Conservation (phyloP, 2,113 vertebrate genomes). For the Cisticola juncidis region DNA sequence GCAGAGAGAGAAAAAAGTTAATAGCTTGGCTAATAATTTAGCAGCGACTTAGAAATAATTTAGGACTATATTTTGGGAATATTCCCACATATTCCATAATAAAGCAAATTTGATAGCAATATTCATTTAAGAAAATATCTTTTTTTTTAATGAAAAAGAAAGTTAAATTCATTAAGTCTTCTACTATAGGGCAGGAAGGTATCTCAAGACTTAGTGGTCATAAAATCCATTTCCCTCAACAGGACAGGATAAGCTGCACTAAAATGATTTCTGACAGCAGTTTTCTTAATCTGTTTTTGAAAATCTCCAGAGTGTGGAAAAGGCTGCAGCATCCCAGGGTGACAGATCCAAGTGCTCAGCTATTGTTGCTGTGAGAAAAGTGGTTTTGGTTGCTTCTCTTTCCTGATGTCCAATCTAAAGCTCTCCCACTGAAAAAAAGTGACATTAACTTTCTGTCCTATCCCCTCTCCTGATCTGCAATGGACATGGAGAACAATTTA, state of each 20-base stretch:
- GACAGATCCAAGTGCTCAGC: conserved; percentile 13
- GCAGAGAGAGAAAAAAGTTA: neutral
- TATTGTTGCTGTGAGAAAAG: neutral
- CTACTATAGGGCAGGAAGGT: neutral
- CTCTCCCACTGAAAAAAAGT: neutral
- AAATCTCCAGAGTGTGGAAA: neutral
- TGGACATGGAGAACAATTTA: neutral
- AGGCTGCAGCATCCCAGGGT: neutral
- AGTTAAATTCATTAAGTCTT: neutral
- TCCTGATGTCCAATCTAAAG: neutral
- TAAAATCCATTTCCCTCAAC: neutral
- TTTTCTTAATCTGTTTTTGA: conserved; percentile 22
- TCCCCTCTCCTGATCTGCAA: neutral
- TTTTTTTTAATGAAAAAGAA: neutral
- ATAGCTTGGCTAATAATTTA: neutral
- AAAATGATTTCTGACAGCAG: conserved; percentile 19
- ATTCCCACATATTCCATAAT: neutral
- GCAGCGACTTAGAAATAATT: neutral
- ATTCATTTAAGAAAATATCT: neutral
- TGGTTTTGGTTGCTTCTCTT: neutral
- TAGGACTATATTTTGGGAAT: neutral
- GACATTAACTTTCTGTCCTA: neutral
- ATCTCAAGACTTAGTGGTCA: neutral
- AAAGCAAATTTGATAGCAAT: neutral
- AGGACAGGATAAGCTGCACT: neutral